Evolutionary conservation across 2,888 invertebrate species (phyloP), one percentile per base, ranked within the genome.

Genomic region (Copidosoma aretas): DNA sequence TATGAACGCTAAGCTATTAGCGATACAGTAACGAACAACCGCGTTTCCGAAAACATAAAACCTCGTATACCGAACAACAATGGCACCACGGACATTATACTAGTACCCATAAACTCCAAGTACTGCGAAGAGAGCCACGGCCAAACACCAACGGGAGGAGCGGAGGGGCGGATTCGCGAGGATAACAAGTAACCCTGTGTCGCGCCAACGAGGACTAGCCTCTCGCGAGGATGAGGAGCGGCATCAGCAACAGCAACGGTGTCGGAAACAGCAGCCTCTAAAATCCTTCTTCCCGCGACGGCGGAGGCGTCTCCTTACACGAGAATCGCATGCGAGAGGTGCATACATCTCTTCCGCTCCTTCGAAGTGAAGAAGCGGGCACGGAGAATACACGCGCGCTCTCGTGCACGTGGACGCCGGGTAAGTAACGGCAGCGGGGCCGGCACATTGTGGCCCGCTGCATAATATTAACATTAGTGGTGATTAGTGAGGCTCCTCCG

Each of bases 401-500:
- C 8, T 39, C 17, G 32, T 17, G 17, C 77, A 75, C 77, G 76
- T n/a, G 39, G 2, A 41, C 39, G n/a, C 41, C 77, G 79, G 76
- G 32, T 32, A 32, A 32, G 32, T 32, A 32, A 32, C 32, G 77
- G 78, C 25, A 49, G 58, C 39, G 43, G 58, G 59, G 51, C 22
- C 54, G 24, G 51, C 63, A 78, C 78, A 82, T 81, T 82, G 80
- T 81, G 77, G 78, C 76, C 72, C 12, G 77, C 79, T 79, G 81
- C 79, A 82, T 82, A 81, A 81, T 82, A 81, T 82, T 82, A 82
- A 79, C 81, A 81, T 82, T 82, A 81, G 77, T 72, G 77, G 79
- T 82, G 81, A 82, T 82, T 82, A 82, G 81, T 82, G 80, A 77
- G 79, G 77, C 78, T 77, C 77, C 17, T 12, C 43, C 43, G 43